Conservation (phyloP, 1,140 invertebrate species). For the Papilio polyxenes region DNA sequence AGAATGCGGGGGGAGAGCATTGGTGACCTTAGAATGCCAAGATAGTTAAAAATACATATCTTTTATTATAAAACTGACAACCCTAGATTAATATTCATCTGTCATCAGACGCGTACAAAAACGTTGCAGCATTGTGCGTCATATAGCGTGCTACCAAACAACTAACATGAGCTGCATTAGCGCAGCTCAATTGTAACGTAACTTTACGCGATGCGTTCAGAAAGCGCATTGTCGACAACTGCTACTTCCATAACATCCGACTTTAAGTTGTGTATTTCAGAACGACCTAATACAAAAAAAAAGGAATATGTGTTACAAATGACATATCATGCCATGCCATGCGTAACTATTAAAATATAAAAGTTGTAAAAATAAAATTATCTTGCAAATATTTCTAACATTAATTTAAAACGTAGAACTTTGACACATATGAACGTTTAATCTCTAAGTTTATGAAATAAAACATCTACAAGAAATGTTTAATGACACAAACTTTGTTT, state of each 20-base stretch:
- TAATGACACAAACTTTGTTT: not conserved
- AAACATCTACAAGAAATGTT: not conserved
- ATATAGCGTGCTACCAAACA: not conserved
- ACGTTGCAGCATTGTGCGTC: slow-evolving; percentile 13
- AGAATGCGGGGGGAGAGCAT: no score
- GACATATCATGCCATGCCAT: not conserved
- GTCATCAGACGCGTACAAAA: slow-evolving; percentile 10
- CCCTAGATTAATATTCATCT: slow-evolving; percentile 3
- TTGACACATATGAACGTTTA: no score
- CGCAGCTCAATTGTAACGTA: slow-evolving; percentile 4
- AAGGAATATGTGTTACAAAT: no score
- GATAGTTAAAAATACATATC: not conserved
- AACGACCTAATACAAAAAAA: not conserved
- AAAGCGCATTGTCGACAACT: not conserved
- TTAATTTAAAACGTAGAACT: no score
- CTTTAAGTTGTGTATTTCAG: not conserved
- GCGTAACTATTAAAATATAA: no score
- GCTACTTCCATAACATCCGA: not conserved
- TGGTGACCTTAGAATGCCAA: no score
- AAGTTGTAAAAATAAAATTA: no score
- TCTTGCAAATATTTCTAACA: no score
- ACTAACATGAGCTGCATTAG: slow-evolving; percentile 15
- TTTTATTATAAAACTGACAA: not conserved
- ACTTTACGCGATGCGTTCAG: not conserved
- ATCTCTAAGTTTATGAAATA: not conserved